Evolutionary conservation across 1,140 invertebrate species (phyloP).

Genomic region (Leguminivora glycinivorella): DNA sequence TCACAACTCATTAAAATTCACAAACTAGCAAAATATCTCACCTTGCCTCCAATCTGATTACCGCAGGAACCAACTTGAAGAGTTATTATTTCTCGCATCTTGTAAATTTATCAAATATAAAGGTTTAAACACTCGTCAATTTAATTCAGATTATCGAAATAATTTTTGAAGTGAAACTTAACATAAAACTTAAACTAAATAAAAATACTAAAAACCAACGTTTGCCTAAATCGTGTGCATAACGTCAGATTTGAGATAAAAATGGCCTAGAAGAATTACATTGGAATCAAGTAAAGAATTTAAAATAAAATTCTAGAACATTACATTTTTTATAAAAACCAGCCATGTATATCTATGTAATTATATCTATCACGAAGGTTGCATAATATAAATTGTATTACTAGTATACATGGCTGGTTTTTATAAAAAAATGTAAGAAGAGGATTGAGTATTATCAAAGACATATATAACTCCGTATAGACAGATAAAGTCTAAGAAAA

Average conservation of each 20-base stretch:
- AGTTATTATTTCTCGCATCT: slow-evolving; percentile 74
- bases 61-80: slow-evolving; percentile 69
- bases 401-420: too few relatives aligned
- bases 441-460: too few relatives aligned
- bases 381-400: not conserved
- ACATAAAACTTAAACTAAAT: slow-evolving; percentile 67
- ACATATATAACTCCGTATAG: too few relatives aligned
- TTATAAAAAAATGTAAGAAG: too few relatives aligned
- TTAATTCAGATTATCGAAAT: slow-evolving; percentile 53
- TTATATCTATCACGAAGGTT: not conserved
- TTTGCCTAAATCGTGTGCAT: slow-evolving; percentile 63
- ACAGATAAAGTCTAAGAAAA: too few relatives aligned
- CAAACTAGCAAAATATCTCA: slow-evolving; percentile 33
- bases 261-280: slow-evolving; percentile 44
- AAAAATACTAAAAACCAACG: slow-evolving; percentile 58
- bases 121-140: slow-evolving; percentile 59
- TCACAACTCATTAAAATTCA: not conserved
- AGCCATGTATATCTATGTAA: not conserved
- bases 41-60: slow-evolving; percentile 72
- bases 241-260: slow-evolving; percentile 61
- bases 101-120: slow-evolving; percentile 60
- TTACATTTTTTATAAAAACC: slow-evolving; percentile 24
- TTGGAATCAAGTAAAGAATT: slow-evolving; percentile 34
- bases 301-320: slow-evolving; percentile 50
- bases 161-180: slow-evolving; percentile 65